phyloP scores from a whole-genome alignment of 2,113 vertebrate genomes.

The Galemys pyrenaicus region DNA sequence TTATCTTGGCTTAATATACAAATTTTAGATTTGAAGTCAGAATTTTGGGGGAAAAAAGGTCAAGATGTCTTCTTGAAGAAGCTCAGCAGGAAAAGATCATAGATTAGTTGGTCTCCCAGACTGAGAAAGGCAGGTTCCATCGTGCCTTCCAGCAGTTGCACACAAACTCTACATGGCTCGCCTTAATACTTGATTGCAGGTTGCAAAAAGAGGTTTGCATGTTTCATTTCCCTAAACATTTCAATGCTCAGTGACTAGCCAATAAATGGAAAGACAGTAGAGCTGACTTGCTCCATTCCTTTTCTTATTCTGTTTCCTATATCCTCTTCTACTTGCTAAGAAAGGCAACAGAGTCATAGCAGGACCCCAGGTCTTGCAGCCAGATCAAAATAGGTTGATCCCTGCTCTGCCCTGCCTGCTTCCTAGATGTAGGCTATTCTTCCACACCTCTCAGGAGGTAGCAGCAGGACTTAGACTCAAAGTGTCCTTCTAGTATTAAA shows the following conservation, averaged over 20 bases:
- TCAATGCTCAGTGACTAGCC: not conserved
- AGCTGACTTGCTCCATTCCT: not conserved
- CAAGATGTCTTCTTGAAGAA: not conserved
- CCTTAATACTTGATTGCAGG: not conserved
- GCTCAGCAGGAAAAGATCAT: not conserved
- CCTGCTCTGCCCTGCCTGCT: not conserved
- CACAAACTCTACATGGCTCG: not conserved
- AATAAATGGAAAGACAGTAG: not conserved
- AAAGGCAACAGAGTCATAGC: not conserved
- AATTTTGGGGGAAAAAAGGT: not conserved
- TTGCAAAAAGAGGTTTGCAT: fast-evolving
- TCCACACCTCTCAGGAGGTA: not conserved
- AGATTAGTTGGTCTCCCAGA: not conserved
- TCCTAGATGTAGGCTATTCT: not conserved
- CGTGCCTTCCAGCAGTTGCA: not conserved
- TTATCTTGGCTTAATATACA: not conserved
- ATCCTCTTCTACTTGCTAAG: not conserved
- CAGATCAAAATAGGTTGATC: not conserved
- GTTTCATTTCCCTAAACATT: not conserved
- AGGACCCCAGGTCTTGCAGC: not conserved
- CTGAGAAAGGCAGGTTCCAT: not conserved
- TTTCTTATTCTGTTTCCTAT: not conserved
- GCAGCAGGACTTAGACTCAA: not conserved
- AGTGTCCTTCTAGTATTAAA: not conserved
- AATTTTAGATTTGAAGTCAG: not conserved